A percentile compares a stretch with the other conserved stretches of the same genome.
Evolutionary conservation across 2,113 vertebrate genomes (phyloP).

Genomic region (Hyperoodon ampullatus): DNA sequence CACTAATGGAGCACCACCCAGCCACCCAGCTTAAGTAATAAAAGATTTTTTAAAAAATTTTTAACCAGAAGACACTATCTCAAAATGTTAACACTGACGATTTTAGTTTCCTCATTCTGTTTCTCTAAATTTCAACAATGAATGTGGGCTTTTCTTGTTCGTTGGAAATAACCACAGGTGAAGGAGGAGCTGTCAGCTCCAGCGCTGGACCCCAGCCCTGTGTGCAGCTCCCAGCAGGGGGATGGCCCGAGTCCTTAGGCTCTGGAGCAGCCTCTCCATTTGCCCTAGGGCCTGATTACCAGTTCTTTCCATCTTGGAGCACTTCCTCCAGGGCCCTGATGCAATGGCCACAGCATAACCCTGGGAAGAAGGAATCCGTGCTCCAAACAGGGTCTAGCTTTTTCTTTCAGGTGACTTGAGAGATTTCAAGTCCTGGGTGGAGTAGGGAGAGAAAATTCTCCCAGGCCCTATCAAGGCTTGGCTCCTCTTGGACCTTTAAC

Average conservation of each 20-base stretch:
- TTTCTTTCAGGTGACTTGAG: neutral
- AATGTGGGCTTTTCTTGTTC: neutral
- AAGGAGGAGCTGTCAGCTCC: too few species aligned
- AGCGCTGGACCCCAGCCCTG: neutral
- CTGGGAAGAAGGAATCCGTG: neutral
- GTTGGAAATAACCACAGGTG: neutral
- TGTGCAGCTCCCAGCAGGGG: rapidly evolving
- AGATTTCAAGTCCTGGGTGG: neutral
- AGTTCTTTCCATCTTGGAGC: neutral
- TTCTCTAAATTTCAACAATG: neutral
- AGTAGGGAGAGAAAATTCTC: neutral
- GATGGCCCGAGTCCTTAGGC: rapidly evolving
- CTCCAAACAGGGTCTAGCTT: neutral
- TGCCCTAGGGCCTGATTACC: conserved; percentile 31
- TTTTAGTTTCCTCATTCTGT: neutral
- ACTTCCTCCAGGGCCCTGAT: neutral
- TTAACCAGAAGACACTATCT: neutral
- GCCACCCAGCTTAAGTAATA: neutral
- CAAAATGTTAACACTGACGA: neutral
- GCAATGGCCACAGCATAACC: neutral
- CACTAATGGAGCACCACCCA: neutral
- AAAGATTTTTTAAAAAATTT: neutral
- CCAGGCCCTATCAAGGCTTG: neutral
- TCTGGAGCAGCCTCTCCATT: neutral
- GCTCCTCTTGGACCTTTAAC: neutral